Evolutionary conservation across 64 coral and sea anemone genomes (phyloP).

Genomic region (Cladopsammia gracilis): DNA sequence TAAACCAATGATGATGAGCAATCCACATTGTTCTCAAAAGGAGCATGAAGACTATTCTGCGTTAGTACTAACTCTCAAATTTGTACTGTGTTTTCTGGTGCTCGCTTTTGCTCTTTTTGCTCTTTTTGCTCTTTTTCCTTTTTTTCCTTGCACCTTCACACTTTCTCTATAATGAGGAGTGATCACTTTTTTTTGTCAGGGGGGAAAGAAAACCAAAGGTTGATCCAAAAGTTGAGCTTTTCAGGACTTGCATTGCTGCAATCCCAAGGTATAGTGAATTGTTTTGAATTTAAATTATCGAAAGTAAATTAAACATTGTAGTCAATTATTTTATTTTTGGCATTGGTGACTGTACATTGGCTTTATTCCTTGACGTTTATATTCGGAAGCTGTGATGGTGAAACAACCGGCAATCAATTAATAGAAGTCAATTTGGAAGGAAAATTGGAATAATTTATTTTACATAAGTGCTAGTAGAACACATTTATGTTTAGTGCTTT

Average conservation of each 20-base stretch:
- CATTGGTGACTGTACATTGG: too few relatives aligned
- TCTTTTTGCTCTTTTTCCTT: neutral
- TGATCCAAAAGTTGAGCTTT: constrained; percentile 99
- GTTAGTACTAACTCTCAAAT: constrained; percentile 66
- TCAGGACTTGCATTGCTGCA: constrained; percentile 97
- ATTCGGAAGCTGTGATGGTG: too few relatives aligned
- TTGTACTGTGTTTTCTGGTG: too few relatives aligned
- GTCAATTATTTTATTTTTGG: too few relatives aligned
- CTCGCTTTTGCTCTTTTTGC: neutral
- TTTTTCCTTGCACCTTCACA: neutral
- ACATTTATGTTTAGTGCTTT: neutral
- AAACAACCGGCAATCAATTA: too few relatives aligned
- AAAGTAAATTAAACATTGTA: neutral
- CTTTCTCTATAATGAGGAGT: neutral
- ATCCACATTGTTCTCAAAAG: constrained; percentile 92
- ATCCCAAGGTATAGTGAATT: constrained; percentile 86
- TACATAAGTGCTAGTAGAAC: neutral
- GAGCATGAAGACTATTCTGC: constrained; percentile 96
- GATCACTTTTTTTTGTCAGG: constrained; percentile 31
- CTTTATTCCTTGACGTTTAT: too few relatives aligned
- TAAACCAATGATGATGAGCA: constrained; percentile 90
- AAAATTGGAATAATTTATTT: neutral
- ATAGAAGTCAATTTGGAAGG: too few relatives aligned
- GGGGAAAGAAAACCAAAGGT: constrained; percentile 99
- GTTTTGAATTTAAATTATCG: neutral